A percentile compares a stretch with the other conserved stretches of the same genome.
Evolutionary conservation across 2,113 vertebrate species (phyloP).

Genomic region (Emydura subglobosa): DNA sequence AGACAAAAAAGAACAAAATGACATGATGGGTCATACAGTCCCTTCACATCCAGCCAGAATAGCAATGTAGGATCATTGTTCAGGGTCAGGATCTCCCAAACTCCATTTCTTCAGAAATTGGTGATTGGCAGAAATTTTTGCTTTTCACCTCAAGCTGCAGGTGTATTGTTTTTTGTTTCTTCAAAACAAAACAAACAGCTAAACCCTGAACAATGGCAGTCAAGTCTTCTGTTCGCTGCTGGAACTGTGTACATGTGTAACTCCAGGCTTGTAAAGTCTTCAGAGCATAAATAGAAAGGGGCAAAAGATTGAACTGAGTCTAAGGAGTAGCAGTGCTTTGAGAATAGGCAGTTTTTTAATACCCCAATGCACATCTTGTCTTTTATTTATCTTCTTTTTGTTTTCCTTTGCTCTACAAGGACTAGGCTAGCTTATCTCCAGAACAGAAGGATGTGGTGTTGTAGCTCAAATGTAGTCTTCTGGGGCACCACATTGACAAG

Average conservation of each 20-base stretch:
- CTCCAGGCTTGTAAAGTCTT: not conserved
- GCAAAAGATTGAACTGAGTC: not conserved
- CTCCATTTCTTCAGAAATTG: not conserved
- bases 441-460: fast-evolving
- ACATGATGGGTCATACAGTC: not conserved
- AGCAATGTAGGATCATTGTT: not conserved
- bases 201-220: not conserved
- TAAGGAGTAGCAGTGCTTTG: not conserved
- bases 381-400: not conserved
- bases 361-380: not conserved
- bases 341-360: not conserved
- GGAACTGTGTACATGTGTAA: not conserved
- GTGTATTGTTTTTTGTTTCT: not conserved
- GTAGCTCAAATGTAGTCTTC: not conserved
- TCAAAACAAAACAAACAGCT: not conserved
- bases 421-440: not conserved
- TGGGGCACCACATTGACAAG: not conserved
- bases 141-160: not conserved
- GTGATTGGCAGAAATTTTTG: not conserved
- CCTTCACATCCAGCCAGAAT: not conserved
- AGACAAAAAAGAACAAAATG: not conserved
- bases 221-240: not conserved
- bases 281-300: not conserved
- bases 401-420: not conserved
- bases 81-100: not conserved